These are phyloP conservation scores for Eurois occulta DNA, from an alignment of 2,888 invertebrate species.

Conservation along the genomic window DNA sequence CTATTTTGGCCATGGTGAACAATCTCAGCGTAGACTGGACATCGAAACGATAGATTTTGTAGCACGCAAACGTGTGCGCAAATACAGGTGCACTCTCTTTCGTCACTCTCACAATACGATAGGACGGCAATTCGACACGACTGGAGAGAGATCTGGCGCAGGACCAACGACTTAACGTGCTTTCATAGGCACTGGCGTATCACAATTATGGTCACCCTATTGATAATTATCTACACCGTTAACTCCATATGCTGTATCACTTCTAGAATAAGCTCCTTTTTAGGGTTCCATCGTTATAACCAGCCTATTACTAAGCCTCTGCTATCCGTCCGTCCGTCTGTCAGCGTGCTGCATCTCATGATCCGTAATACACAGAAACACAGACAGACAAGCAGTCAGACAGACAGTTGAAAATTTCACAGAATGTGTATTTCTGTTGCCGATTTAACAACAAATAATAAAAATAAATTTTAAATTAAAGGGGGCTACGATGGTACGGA, in stretches of 20 bases:
- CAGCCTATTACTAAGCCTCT: no score
- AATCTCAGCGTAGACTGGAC: not conserved
- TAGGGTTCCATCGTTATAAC: no score
- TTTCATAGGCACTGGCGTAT: not conserved
- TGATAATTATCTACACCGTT: not conserved
- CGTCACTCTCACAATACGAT: not conserved
- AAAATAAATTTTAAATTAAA: no score
- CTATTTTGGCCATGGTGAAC: not conserved
- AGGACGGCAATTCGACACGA: not conserved
- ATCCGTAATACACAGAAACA: no score
- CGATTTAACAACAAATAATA: no score
- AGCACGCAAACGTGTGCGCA: not conserved
- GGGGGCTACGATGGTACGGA: no score
- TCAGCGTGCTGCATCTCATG: no score
- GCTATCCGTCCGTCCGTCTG: no score
- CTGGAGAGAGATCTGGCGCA: not conserved
- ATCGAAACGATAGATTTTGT: not conserved
- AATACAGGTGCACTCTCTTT: not conserved
- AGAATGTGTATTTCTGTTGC: no score
- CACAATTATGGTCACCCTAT: not conserved
- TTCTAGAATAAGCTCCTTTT: not conserved
- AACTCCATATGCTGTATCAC: not conserved
- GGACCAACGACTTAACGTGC: not conserved
- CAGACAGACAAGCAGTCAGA: no score
- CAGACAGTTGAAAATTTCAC: no score